Evolutionary conservation across 2,113 vertebrate genomes (phyloP), one percentile per base, ranked within the genome.

Genomic region (Misgurnus anguillicaudatus): DNA sequence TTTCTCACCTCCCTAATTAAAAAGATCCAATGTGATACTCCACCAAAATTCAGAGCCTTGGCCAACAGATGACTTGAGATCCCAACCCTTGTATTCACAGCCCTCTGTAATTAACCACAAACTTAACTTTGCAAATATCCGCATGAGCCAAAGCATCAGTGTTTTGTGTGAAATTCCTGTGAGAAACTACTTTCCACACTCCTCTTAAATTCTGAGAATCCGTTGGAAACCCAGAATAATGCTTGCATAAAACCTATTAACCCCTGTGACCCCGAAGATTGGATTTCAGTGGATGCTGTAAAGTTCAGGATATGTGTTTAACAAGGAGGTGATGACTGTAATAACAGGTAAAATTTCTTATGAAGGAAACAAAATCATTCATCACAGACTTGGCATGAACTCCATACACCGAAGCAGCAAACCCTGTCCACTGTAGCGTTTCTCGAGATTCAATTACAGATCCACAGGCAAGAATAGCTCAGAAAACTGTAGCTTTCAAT

Each of bases 41-140:
- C 39, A 53, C 9, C 36, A 42, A 41, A 57, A 42, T 72, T 72
- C n/a, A n/a, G 39, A 17, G 19, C 17, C 3, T 53, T 3, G 2
- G 48, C 31, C 39, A 55, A 17, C 21, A 31, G n/a, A 57, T 31
- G 36, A 36, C 39, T 53, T 4, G 13, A 65, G 41, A 57, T 42
- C 38, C 57, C 39, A 66, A 38, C 17, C 14, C 4, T 17, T 13
- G 53, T 21, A 67, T 16, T 58, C 39, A 11, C 5, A 3, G 14
- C 17, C 6, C n/a, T 19, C 53, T 41, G 57, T 67, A 77, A 67
- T 57, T 58, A 66, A 67, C 47, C 51, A 42, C 75, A 77, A 17
- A 17, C 45, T 69, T 13, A 42, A 67, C 47, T 65, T 16, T 55
- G 24, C 55, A 57, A 72, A 58, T 55, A 57, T 72, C 69, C 36